Percentiles rank a stretch among this genome's conserved stretches.
phyloP scores from a whole-genome alignment of 2,113 vertebrate species.

The Phyllostomus hastatus region DNA sequence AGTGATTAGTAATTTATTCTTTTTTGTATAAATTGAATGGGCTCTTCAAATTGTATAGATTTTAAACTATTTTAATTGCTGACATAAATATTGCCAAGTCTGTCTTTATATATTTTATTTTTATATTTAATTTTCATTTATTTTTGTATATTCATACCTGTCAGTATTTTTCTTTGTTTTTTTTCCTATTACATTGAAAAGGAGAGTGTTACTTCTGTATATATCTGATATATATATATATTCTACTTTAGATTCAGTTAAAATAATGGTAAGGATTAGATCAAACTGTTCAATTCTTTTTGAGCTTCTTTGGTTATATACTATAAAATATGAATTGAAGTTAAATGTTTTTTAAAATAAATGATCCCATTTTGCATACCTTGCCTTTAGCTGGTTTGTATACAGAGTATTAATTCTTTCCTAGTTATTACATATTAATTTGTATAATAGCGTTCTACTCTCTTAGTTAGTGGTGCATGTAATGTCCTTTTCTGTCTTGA shows the following conservation, averaged over 20 bases:
- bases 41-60: neutral
- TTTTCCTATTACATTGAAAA: neutral
- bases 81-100: neutral
- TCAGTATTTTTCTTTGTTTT: neutral
- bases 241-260: neutral
- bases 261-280: neutral
- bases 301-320: neutral
- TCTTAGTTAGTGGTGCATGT: neutral
- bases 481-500: neutral
- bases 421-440: neutral
- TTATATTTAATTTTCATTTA: constrained; percentile 22
- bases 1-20: neutral
- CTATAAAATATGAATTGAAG: neutral
- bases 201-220: neutral
- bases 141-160: neutral
- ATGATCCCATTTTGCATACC: neutral
- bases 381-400: neutral
- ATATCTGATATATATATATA: neutral
- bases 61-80: neutral
- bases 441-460: neutral
- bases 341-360: neutral
- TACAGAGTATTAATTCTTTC: neutral
- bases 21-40: neutral
- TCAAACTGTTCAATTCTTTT: neutral
- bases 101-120: neutral